phyloP scores from a whole-genome alignment of 1,140 invertebrate genomes.

The Drosophila lini region DNA sequence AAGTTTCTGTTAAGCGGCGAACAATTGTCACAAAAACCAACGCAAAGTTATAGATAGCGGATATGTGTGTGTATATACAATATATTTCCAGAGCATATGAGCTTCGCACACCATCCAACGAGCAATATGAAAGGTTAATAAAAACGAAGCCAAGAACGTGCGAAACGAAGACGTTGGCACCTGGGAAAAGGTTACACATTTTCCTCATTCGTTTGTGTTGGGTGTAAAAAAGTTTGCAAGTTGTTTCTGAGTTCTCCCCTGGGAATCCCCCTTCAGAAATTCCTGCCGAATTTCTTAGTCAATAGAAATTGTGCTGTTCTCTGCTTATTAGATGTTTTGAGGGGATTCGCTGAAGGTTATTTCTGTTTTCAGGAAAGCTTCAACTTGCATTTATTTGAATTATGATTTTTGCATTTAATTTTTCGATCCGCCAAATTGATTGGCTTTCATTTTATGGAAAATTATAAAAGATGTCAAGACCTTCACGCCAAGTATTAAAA shows the following conservation, averaged over 20 bases:
- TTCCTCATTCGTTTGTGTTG: constrained; percentile 7
- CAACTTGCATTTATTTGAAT: neutral
- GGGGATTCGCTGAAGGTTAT: neutral
- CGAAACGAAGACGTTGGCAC: constrained; percentile 42
- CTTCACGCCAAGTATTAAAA: constrained; percentile 6
- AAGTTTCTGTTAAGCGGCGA: constrained; percentile 50
- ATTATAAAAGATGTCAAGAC: neutral
- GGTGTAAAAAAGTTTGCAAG: constrained; percentile 40
- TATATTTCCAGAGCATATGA: constrained; percentile 49
- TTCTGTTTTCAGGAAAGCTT: neutral
- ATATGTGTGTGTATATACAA: neutral
- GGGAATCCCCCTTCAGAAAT: constrained; percentile 12
- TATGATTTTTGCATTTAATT: neutral
- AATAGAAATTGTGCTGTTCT: constrained; percentile 1
- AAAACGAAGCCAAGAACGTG: constrained; percentile 58
- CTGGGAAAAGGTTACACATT: constrained; percentile 48
- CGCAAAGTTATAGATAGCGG: constrained; percentile 31
- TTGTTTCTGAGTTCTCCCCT: constrained; percentile 20
- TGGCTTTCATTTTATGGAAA: neutral
- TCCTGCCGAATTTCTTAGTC: constrained; percentile 8
- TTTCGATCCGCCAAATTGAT: neutral
- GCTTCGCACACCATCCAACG: constrained; percentile 62
- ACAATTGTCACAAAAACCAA: constrained; percentile 56
- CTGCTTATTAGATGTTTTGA: constrained; percentile 8
- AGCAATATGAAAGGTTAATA: constrained; percentile 74